Conservation (phyloP, 1,140 invertebrate genomes). For the Formica exsecta region DNA sequence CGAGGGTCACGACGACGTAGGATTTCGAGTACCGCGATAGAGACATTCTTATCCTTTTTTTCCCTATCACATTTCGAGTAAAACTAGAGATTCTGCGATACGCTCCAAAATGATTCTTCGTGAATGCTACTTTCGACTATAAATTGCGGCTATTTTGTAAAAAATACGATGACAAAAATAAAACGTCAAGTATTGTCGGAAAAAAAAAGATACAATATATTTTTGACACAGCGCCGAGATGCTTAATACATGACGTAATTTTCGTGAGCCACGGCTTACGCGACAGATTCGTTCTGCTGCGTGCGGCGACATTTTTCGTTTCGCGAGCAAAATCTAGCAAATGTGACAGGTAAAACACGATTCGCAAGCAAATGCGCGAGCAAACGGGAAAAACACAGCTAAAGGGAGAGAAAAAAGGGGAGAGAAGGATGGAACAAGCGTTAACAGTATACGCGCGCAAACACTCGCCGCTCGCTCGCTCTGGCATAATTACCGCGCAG, state of each 20-base stretch:
- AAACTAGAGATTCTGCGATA: neutral
- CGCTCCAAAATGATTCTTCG: neutral
- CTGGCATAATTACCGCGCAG: conserved; percentile 19
- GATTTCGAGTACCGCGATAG: neutral
- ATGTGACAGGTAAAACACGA: conserved; percentile 19
- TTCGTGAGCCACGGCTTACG: neutral
- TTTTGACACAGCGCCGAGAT: neutral
- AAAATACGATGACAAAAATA: neutral
- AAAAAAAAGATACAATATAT: neutral
- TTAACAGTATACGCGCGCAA: conserved; percentile 20
- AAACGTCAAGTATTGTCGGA: neutral
- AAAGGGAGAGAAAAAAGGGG: neutral
- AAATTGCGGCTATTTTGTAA: neutral
- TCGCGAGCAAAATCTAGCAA: conserved; percentile 10
- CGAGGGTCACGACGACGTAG: neutral
- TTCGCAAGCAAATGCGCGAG: conserved; percentile 23
- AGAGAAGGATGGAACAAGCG: neutral
- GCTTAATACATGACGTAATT: conserved; percentile 31
- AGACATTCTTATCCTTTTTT: neutral
- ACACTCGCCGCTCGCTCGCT: neutral
- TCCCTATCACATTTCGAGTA: neutral
- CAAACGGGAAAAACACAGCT: neutral
- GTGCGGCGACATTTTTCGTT: conserved; percentile 27
- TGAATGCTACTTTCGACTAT: neutral
- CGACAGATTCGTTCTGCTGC: conserved; percentile 1